A percentile compares a stretch with the other conserved stretches of the same genome.
phyloP scores from a whole-genome alignment of 1,140 invertebrate genomes.

The Capitella teleta region DNA sequence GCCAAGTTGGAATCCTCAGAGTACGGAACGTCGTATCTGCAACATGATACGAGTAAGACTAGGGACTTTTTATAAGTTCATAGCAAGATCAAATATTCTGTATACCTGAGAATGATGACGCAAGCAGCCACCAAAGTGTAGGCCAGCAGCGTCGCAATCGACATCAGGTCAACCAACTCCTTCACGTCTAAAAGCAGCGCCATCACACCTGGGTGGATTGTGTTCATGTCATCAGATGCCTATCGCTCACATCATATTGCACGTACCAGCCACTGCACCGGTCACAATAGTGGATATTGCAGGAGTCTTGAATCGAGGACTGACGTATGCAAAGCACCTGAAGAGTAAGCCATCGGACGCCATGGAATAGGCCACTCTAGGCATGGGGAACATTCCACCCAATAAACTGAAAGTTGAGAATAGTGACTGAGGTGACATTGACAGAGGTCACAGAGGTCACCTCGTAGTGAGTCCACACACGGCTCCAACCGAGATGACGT shows the following conservation, averaged over 20 bases:
- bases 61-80: background rate
- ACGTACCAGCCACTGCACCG: too few species aligned
- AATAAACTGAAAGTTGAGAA: too few species aligned
- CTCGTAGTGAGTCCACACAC: conserved; percentile 76
- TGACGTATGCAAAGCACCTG: conserved; percentile 49
- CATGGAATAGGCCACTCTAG: conserved; percentile 72
- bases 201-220: conserved; percentile 60
- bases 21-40: background rate
- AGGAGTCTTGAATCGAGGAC: conserved; percentile 53
- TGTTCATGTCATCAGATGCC: too few species aligned
- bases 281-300: conserved; percentile 67
- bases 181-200: conserved; percentile 78
- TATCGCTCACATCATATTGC: too few species aligned
- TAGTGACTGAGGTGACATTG: too few species aligned
- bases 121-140: conserved; percentile 82
- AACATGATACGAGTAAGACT: background rate
- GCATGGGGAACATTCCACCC: conserved; percentile 94
- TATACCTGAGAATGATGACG: conserved; percentile 67
- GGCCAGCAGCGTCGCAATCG: conserved; percentile 77
- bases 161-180: conserved; percentile 86
- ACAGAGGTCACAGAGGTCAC: too few species aligned
- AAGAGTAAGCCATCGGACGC: conserved; percentile 40
- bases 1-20: background rate
- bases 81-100: background rate
- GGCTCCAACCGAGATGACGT: conserved; percentile 69